A percentile compares a stretch with the other conserved stretches of the same genome.
These are phyloP conservation scores for Pseudoips prasinana DNA, from an alignment of 2,888 invertebrate species.

Conservation along the genomic window DNA sequence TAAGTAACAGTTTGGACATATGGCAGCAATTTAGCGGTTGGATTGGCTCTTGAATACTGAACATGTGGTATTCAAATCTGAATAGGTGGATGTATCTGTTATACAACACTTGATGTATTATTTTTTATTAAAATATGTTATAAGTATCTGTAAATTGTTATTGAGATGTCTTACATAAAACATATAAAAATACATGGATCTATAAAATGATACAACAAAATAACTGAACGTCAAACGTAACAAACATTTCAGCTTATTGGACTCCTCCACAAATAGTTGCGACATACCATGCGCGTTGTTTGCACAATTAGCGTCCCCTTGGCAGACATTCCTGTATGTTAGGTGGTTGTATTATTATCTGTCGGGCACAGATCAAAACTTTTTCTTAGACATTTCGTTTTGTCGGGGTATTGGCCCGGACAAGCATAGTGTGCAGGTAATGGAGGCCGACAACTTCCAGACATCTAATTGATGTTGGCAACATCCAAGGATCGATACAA, in stretches of 20 bases:
- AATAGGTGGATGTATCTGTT: background rate
- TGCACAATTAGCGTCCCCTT: conserved; percentile 49
- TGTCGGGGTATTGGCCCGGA: conserved; percentile 4
- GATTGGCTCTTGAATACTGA: conserved; percentile 42
- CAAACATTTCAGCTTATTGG: conserved; percentile 10
- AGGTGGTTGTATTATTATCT: conserved; percentile 39
- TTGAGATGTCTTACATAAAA: too few relatives aligned
- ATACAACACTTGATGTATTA: too few relatives aligned
- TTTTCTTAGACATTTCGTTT: conserved; percentile 24
- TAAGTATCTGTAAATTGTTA: too few relatives aligned
- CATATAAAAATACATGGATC: too few relatives aligned
- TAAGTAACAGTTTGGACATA: conserved; percentile 38
- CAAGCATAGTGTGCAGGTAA: conserved; percentile 21
- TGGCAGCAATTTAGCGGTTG: conserved; percentile 52
- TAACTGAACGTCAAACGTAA: too few relatives aligned
- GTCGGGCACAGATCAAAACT: conserved; percentile 41
- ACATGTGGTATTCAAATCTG: conserved; percentile 41
- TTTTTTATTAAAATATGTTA: too few relatives aligned
- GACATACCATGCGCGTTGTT: conserved; percentile 34
- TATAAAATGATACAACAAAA: too few relatives aligned
- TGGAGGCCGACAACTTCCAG: conserved; percentile 10
- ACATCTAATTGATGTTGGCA: conserved; percentile 20
- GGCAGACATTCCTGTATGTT: conserved; percentile 33
- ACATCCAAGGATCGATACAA: conserved; percentile 14
- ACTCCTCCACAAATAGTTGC: conserved; percentile 28